Evolutionary conservation across 2,888 invertebrate species (phyloP).

Genomic region (Dromius quadrimaculatus): DNA sequence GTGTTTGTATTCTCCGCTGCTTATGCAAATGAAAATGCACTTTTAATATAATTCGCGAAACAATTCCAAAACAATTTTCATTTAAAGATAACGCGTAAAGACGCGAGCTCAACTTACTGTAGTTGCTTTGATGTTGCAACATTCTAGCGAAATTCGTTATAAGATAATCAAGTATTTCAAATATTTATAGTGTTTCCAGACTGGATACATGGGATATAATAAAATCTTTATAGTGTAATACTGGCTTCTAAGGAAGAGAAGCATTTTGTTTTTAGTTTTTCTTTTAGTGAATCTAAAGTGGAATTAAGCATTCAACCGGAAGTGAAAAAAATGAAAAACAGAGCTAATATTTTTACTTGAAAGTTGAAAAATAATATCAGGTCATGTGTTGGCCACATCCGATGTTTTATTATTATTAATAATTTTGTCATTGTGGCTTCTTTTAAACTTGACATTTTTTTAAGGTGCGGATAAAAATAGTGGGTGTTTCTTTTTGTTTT

Average conservation of each 20-base stretch:
- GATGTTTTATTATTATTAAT: slow-evolving; percentile 7
- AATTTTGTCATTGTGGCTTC: slow-evolving; percentile 2
- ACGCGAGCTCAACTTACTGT: neutral
- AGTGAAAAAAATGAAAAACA: no score
- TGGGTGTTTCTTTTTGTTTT: slow-evolving; percentile 15
- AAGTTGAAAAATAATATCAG: no score
- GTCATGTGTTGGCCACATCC: no score
- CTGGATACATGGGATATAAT: neutral
- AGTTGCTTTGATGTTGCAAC: slow-evolving; percentile 10
- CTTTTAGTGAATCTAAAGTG: no score
- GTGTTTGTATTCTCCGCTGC: slow-evolving; percentile 15
- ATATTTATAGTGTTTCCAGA: slow-evolving; percentile 27
- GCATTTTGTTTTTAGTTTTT: no score
- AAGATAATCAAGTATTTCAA: slow-evolving; percentile 41
- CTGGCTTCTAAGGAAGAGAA: no score
- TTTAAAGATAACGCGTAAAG: slow-evolving; percentile 33
- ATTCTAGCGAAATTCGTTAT: slow-evolving; percentile 26
- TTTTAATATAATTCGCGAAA: slow-evolving; percentile 48
- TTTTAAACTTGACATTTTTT: no score
- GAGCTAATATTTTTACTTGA: no score
- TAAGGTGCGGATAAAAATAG: slow-evolving; percentile 16
- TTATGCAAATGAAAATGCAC: slow-evolving; percentile 50
- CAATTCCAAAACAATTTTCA: slow-evolving; percentile 48
- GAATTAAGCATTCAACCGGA: no score
- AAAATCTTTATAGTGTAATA: slow-evolving; percentile 25